Evolutionary conservation across 1,140 invertebrate genomes (phyloP).

Genomic region (Maniola jurtina): DNA sequence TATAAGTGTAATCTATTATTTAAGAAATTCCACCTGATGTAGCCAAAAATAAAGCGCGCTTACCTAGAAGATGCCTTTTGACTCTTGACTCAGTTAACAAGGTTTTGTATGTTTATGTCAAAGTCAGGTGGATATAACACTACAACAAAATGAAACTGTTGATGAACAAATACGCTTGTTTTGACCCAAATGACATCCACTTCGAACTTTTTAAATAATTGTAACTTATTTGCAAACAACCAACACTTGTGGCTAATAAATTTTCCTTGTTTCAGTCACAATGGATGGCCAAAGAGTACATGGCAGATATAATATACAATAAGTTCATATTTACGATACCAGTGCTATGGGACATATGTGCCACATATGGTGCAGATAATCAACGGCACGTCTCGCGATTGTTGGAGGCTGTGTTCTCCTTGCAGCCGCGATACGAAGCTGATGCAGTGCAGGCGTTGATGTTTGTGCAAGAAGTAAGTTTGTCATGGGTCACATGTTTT

Average conservation of each 20-base stretch:
- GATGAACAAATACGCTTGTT: no score
- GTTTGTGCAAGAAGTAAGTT: slow-evolving; percentile 77
- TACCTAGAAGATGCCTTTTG: no score
- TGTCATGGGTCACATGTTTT: neutral
- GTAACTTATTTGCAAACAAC: no score
- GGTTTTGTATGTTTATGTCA: no score
- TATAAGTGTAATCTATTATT: no score
- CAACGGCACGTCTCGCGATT: slow-evolving; percentile 81
- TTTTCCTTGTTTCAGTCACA: slow-evolving; percentile 71
- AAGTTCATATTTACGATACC: slow-evolving; percentile 91
- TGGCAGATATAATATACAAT: slow-evolving; percentile 86
- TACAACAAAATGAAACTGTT: no score
- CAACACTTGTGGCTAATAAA: neutral
- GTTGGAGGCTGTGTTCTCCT: slow-evolving; percentile 82
- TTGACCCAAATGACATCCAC: no score
- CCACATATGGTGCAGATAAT: slow-evolving; percentile 86
- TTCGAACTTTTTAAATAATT: no score
- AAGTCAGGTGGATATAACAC: no score
- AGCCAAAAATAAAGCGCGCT: no score
- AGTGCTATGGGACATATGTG: slow-evolving; percentile 88
- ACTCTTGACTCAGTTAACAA: no score
- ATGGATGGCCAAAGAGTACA: slow-evolving; percentile 82
- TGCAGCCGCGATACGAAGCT: slow-evolving; percentile 85
- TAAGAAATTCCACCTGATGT: no score
- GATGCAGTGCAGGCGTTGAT: slow-evolving; percentile 82